These are phyloP conservation scores for Cirrhinus mrigala DNA, from an alignment of 2,797 vertebrate species.

Conservation along the genomic window DNA sequence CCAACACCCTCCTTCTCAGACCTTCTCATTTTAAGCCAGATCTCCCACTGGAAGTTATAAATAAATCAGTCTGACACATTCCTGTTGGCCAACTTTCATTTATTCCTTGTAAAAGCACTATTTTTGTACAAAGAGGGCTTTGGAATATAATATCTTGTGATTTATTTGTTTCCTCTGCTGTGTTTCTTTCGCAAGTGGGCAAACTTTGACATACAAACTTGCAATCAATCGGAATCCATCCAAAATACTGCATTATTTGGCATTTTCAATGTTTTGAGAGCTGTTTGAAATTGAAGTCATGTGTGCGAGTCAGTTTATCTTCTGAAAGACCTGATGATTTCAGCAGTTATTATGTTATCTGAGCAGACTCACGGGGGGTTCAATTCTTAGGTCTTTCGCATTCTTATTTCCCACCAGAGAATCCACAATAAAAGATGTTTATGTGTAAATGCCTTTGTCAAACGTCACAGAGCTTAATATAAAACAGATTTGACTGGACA, in stretches of 20 bases:
- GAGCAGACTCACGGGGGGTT: conserved; percentile 22
- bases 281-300: conserved; percentile 6
- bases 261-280: background rate
- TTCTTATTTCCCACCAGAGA: background rate
- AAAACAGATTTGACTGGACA: background rate
- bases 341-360: conserved; percentile 47
- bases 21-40: background rate
- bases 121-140: background rate
- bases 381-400: background rate
- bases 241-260: background rate
- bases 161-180: background rate
- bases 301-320: conserved; percentile 24
- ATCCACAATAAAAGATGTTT: conserved; percentile 35
- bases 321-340: conserved; percentile 31
- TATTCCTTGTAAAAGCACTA: conserved; percentile 20
- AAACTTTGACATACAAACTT: background rate
- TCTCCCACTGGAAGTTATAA: conserved; percentile 33
- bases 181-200: background rate
- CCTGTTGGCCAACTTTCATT: conserved; percentile 5
- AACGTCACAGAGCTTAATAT: background rate
- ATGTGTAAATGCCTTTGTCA: conserved; percentile 29
- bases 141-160: background rate
- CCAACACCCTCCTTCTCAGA: background rate
- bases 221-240: background rate
- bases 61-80: conserved; percentile 14